These are phyloP conservation scores for Perognathus longimembris DNA, from an alignment of 2,113 vertebrate genomes.

Conservation along the genomic window DNA sequence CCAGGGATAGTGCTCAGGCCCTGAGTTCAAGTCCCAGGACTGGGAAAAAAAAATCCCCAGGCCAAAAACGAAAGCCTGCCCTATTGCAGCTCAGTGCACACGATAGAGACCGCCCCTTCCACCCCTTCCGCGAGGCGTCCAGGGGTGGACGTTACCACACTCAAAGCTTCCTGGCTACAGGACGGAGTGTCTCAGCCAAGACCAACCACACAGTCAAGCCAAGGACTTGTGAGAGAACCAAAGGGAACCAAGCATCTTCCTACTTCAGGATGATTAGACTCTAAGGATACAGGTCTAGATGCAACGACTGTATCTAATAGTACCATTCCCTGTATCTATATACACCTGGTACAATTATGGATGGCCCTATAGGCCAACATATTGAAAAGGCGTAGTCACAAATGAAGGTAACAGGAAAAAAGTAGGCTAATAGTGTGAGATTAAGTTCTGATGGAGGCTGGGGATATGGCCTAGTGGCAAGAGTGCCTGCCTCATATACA, in stretches of 20 bases:
- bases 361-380: background rate
- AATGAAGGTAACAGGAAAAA: background rate
- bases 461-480: too few relatives aligned
- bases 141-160: background rate
- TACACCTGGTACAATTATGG: too few relatives aligned
- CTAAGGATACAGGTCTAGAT: background rate
- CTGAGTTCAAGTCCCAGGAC: too few relatives aligned
- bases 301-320: too few relatives aligned
- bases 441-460: background rate
- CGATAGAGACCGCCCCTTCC: background rate
- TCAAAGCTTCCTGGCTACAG: background rate
- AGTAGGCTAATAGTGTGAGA: background rate
- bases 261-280: constrained; percentile 23
- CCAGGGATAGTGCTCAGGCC: too few relatives aligned
- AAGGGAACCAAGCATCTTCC: constrained; percentile 37
- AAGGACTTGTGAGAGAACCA: background rate
- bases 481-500: too few relatives aligned
- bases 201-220: background rate
- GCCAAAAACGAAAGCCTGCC: too few relatives aligned
- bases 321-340: too few relatives aligned
- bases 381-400: background rate
- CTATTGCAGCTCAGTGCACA: background rate
- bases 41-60: too few relatives aligned
- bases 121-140: background rate
- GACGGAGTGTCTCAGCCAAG: background rate